These are phyloP conservation scores for Alcis repandata DNA, from an alignment of 2,888 invertebrate species.

Conservation along the genomic window DNA sequence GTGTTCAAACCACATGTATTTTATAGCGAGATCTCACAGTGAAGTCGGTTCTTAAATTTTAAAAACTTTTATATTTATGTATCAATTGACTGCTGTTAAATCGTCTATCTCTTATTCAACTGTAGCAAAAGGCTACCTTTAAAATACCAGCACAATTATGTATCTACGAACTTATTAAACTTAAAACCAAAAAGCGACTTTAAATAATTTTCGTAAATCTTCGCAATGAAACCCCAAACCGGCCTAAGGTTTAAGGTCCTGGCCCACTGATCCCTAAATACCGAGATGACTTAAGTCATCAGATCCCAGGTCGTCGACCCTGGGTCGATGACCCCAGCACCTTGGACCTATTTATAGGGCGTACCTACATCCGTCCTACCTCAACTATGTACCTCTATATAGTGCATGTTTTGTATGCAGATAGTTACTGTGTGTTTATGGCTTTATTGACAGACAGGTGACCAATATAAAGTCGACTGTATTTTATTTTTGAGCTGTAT, in stretches of 20 bases:
- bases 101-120: too few relatives aligned
- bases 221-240: neutral
- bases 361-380: conserved; percentile 68
- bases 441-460: conserved; percentile 27
- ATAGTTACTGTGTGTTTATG: conserved; percentile 31
- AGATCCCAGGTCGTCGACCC: conserved; percentile 47
- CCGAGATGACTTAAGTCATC: conserved; percentile 45
- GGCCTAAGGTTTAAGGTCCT: conserved; percentile 14
- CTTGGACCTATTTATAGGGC: conserved; percentile 53
- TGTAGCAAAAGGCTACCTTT: too few relatives aligned
- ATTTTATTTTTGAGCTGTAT: too few relatives aligned
- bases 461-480: conserved; percentile 13
- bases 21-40: too few relatives aligned
- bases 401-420: conserved; percentile 43
- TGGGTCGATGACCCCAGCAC: conserved; percentile 46
- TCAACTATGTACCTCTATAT: conserved; percentile 64
- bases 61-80: too few relatives aligned
- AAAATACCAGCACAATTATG: too few relatives aligned
- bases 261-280: conserved; percentile 43
- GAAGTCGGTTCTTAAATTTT: too few relatives aligned
- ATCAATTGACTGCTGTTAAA: too few relatives aligned
- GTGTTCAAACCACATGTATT: too few relatives aligned
- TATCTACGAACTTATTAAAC: too few relatives aligned
- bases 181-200: too few relatives aligned
- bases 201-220: too few relatives aligned